Conservation (phyloP, 1,140 invertebrate genomes). For the Bombus cullumanus region DNA sequence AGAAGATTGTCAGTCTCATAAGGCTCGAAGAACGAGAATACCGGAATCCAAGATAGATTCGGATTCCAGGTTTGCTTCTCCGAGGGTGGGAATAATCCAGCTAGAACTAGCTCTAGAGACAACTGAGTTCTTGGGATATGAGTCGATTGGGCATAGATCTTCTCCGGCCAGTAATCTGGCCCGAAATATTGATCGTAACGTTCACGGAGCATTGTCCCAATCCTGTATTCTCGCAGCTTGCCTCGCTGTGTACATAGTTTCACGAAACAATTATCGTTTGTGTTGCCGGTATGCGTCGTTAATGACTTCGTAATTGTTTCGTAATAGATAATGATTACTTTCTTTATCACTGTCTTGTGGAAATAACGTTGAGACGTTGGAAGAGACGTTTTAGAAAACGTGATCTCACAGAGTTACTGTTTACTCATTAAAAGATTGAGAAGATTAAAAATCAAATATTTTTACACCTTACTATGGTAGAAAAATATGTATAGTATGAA, state of each 20-base stretch:
- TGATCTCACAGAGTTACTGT: too few relatives aligned
- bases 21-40: constrained; percentile 61
- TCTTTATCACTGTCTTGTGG: too few relatives aligned
- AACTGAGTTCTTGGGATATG: constrained; percentile 87
- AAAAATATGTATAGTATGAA: background rate
- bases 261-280: constrained; percentile 34
- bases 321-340: background rate
- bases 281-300: background rate
- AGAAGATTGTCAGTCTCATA: constrained; percentile 71
- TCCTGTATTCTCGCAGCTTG: constrained; percentile 84
- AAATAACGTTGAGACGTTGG: too few relatives aligned
- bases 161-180: constrained; percentile 83
- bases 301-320: constrained; percentile 3
- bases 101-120: constrained; percentile 88
- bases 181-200: constrained; percentile 84
- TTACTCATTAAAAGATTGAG: too few relatives aligned
- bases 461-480: background rate
- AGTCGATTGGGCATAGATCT: constrained; percentile 83
- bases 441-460: background rate
- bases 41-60: constrained; percentile 87
- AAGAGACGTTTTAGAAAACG: too few relatives aligned
- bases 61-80: constrained; percentile 85
- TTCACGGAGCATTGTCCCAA: constrained; percentile 84
- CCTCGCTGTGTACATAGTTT: constrained; percentile 80
- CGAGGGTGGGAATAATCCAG: constrained; percentile 87